Conservation (phyloP, 2,888 invertebrate genomes). For the Phasia obesa region DNA sequence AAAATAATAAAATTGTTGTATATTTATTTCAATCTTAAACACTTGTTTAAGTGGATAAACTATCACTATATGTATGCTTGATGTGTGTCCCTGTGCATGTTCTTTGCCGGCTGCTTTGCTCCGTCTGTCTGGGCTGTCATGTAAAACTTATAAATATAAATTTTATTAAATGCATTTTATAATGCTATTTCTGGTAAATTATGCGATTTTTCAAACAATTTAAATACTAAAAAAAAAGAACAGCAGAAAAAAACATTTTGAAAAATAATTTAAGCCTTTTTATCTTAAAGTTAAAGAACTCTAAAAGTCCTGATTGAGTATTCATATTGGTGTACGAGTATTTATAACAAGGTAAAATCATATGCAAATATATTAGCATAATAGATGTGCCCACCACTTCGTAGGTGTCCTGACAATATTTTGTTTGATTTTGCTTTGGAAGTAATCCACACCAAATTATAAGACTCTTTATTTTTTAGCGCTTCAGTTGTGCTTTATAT, state of each 20-base stretch:
- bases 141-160: constrained; percentile 67
- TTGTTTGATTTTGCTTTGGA: too few relatives aligned
- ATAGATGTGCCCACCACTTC: too few relatives aligned
- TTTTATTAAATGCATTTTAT: constrained; percentile 64
- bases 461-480: too few relatives aligned
- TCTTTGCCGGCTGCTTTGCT: constrained; percentile 38
- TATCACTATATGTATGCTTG: not conserved
- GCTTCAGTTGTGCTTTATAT: too few relatives aligned
- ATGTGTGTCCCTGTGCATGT: not conserved
- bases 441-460: too few relatives aligned
- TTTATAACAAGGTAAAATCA: too few relatives aligned
- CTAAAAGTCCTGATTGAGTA: too few relatives aligned
- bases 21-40: not conserved
- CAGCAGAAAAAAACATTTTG: not conserved
- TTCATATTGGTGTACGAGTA: too few relatives aligned
- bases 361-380: too few relatives aligned
- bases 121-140: constrained; percentile 58
- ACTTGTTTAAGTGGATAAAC: not conserved
- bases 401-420: too few relatives aligned
- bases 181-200: constrained; percentile 66
- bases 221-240: constrained; percentile 51
- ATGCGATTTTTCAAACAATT: constrained; percentile 68
- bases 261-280: not conserved
- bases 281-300: not conserved
- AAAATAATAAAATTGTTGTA: too few relatives aligned